Base-by-base conservation (phyloP, 2,888 invertebrate species). In the Drosophila yooni region DNA sequence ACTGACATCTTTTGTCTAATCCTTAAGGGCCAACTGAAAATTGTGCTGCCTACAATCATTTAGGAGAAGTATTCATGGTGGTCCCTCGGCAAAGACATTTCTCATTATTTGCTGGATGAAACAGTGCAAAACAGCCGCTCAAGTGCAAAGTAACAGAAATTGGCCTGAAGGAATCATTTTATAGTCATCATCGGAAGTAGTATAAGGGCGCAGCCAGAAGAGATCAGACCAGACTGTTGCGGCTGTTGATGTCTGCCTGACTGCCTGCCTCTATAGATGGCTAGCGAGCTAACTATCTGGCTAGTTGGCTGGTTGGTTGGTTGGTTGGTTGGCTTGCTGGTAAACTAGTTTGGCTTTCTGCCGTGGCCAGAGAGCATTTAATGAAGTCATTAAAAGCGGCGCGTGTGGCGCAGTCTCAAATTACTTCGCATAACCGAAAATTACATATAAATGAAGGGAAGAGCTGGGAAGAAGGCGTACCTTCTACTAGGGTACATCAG, bases 331-430 rank as follows among this genome's bases (percentile, higher is more conserved):
- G 54, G 11, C 60, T 57, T 46, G 34, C 38, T 51, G 51, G 58
- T 50, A 83, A 82, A 82, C 81, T 74, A 53, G 54, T 13, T 51
- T 53, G 36, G 8, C 15, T 43, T 34, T 43, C 40, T 38, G 51
- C 60, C 57, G 36, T 54, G 43, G 51, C 68, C 63, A 40, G 31
- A 52, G 67, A 69, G 79, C 85, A 91, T 91, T 91, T 91, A 91
- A 91, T 91, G 91, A 91, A 91, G 91, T 91, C 91, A 91, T 91
- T 91, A 91, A 91, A 91, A 89, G 87, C 91, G 88, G 91, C 91
- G 91, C 92, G 91, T 91, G 91, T 91, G 92, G 92, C 91, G 91
- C 88, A 90, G 90, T 91, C 86, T 91, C 86, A 91, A 89, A 91
- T 91, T 91, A 90, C 88, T 90, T 88, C 81, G 91, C 91, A 90